phyloP scores from a whole-genome alignment of 1,140 invertebrate species.

The Psix sp. region DNA sequence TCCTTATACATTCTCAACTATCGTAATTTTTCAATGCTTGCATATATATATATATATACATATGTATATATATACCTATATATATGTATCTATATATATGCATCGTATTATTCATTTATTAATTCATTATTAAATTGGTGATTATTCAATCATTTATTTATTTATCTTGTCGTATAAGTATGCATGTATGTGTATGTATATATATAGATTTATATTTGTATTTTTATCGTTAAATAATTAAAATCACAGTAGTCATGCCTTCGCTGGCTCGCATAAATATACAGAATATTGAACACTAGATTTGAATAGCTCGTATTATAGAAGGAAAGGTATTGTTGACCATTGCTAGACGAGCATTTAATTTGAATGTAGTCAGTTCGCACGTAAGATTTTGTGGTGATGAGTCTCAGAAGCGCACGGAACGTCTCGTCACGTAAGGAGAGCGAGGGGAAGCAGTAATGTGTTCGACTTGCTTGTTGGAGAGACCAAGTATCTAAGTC shows the following conservation, averaged over 20 bases:
- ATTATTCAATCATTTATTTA: constrained; percentile 18
- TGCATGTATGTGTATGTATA: constrained; percentile 17
- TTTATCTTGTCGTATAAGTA: constrained; percentile 26
- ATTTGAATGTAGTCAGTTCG: constrained; percentile 34
- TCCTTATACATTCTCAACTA: constrained; percentile 59
- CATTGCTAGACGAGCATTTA: constrained; percentile 48
- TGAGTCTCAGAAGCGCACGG: constrained; percentile 6
- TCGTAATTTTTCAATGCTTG: constrained; percentile 35
- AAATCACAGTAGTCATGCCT: constrained; percentile 78
- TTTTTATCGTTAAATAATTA: constrained; percentile 78
- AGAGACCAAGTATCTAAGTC: constrained; percentile 75
- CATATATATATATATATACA: constrained; percentile 46
- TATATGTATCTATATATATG: constrained; percentile 40
- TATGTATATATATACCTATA: constrained; percentile 29
- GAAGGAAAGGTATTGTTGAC: constrained; percentile 52
- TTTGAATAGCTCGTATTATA: constrained; percentile 73
- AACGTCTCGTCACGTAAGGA: too few relatives aligned
- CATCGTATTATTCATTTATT: constrained; percentile 27
- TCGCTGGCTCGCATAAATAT: constrained; percentile 76
- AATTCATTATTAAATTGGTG: constrained; percentile 14
- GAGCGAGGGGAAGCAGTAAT: constrained; percentile 39
- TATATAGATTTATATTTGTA: constrained; percentile 64
- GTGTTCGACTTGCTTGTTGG: constrained; percentile 73
- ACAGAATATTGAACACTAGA: constrained; percentile 74
- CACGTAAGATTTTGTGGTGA: constrained; percentile 9